Evolutionary conservation across 92 coral and sea anemone genomes (phyloP).

Genomic region (Phenganax subtilis): DNA sequence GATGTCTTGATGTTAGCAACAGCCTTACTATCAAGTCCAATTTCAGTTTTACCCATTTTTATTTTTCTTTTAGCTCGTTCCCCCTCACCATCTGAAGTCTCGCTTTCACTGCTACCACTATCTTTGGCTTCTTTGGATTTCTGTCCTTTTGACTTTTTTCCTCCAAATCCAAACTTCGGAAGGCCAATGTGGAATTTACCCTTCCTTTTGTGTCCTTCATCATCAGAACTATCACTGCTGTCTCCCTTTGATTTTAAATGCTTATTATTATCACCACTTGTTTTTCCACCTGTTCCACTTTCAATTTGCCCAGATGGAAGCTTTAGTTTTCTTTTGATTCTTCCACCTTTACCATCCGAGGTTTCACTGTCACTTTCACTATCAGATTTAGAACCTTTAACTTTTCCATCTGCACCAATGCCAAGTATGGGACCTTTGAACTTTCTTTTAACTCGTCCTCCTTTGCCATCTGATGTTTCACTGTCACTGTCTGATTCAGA

Average conservation of each 20-base stretch:
- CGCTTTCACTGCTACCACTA: slow-evolving; percentile 35
- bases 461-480: slow-evolving; percentile 35
- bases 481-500: slow-evolving; percentile 9
- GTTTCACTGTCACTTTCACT: slow-evolving; percentile 21
- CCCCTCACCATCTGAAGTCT: slow-evolving; percentile 38
- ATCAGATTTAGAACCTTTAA: background rate
- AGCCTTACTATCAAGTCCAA: background rate
- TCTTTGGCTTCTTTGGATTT: slow-evolving; percentile 30
- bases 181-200: background rate
- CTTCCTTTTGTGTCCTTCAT: slow-evolving; percentile 3
- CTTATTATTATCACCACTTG: background rate
- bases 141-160: slow-evolving; percentile 4
- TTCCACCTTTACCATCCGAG: slow-evolving; percentile 35
- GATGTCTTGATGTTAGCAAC: background rate
- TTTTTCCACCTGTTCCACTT: background rate
- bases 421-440: slow-evolving; percentile 21
- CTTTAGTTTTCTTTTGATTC: slow-evolving; percentile 35
- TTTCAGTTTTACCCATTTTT: background rate
- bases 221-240: slow-evolving; percentile 17
- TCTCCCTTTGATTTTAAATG: slow-evolving; percentile 13
- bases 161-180: background rate
- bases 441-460: slow-evolving; percentile 28
- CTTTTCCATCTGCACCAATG: slow-evolving; percentile 3
- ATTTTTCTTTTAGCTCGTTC: slow-evolving; percentile 34
- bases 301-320: slow-evolving; percentile 21